Percentiles rank a stretch among this genome's conserved stretches.
Conservation (phyloP, 1,140 invertebrate genomes). For the Neodiprion pinetum region DNA sequence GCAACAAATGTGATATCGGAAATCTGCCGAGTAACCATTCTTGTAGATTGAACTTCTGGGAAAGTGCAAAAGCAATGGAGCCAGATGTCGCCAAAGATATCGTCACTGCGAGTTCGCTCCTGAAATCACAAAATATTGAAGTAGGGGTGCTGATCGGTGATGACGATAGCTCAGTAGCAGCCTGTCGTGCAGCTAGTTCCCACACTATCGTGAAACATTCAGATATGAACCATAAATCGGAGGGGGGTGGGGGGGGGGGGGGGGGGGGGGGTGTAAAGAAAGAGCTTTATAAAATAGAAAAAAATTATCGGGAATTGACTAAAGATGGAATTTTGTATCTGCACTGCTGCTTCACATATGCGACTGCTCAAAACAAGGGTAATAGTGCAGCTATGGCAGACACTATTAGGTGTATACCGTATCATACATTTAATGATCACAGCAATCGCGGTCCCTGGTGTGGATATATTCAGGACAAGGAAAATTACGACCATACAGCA, state of each 20-base stretch:
- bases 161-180: constrained; percentile 30
- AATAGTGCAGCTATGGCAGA: constrained; percentile 20
- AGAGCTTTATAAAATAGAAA: constrained; percentile 18
- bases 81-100: constrained; percentile 14
- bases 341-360: constrained; percentile 29
- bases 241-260: neutral
- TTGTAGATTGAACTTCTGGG: constrained; percentile 21
- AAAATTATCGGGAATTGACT: constrained; percentile 21
- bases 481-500: constrained; percentile 27
- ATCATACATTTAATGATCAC: constrained; percentile 34
- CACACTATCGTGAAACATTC: constrained; percentile 19
- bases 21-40: constrained; percentile 18
- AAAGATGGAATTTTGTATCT: constrained; percentile 28
- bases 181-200: constrained; percentile 15
- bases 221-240: constrained; percentile 20
- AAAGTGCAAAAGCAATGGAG: constrained; percentile 25
- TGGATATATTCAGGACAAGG: constrained; percentile 26
- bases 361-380: constrained; percentile 29
- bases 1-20: constrained; percentile 18
- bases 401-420: constrained; percentile 29
- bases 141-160: constrained; percentile 30
- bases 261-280: constrained; percentile 8
- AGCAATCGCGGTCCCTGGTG: constrained; percentile 29
- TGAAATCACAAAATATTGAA: constrained; percentile 21
- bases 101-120: neutral